Base-by-base conservation (phyloP, 2,888 invertebrate species). In the Pilophorus perplexus region DNA sequence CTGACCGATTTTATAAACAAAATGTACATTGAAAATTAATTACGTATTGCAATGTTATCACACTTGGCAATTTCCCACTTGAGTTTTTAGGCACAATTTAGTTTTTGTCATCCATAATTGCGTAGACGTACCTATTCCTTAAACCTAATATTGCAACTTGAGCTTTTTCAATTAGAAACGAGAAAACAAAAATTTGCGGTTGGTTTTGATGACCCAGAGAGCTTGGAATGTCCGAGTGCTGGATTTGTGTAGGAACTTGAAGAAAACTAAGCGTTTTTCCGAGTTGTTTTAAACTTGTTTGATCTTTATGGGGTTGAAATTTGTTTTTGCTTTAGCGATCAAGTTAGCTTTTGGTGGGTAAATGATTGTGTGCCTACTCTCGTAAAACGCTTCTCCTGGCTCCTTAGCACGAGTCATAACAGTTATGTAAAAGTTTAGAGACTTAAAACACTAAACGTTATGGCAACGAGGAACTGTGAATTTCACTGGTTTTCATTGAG, bases 61-160 rank as follows among this genome's bases (percentile, higher is more conserved):
- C 55, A 55, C 55, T 38, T 52, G 18, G 20, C 18, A 38, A 55
- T 33, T 38, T 33, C 25, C 27, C 22, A 38, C 25, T 55, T n/a
- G 20, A 38, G 37, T 55, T 20, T 55, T 55, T 55, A 55, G 55
- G 55, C 55, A 55, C 55, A 55, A 40, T 28, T 52, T 52, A n/a
- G 14, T 46, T 46, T 46, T 46, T 46, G 20, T 27, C 28, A 4
- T 52, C 28, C 52, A 52, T 22, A 46, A 46, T 52, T 52, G 8
- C 16, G 38, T 23, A 38, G 23, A 22, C n/a, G n/a, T n/a, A n/a
- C n/a, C n/a, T 38, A 40, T 27, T 23, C 42, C 25, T 59, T 23
- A 40, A 57, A 23, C 27, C 59, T 59, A 59, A 59, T 59, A 59
- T 59, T 59, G 59, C 59, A 59, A 59, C 59, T 59, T 59, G 59